Conservation (phyloP, 2,888 invertebrate species). For the Idaea aversata region DNA sequence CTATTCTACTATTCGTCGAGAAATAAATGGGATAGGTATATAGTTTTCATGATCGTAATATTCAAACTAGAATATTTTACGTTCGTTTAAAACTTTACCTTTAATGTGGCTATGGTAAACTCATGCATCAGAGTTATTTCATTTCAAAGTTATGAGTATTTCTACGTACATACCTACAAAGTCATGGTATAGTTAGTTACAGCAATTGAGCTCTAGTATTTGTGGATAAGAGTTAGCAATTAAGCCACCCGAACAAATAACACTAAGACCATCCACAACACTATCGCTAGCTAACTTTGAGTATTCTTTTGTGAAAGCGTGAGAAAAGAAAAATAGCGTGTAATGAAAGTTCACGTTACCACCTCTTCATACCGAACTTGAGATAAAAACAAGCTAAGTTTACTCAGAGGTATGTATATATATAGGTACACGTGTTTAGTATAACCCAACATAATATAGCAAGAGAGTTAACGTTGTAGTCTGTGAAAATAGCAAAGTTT, state of each 20-base stretch:
- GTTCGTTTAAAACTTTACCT: too few species aligned
- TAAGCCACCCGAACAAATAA: neutral
- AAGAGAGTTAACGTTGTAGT: neutral
- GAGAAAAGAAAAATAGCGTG: neutral
- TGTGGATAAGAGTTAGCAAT: neutral
- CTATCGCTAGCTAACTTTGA: neutral
- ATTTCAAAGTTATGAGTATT: too few species aligned
- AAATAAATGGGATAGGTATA: too few species aligned
- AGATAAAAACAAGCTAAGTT: constrained; percentile 1
- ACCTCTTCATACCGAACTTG: neutral
- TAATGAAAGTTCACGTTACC: neutral
- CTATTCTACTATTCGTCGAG: too few species aligned
- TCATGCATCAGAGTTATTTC: too few species aligned
- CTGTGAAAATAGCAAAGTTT: neutral
- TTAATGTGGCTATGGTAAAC: too few species aligned
- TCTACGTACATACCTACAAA: neutral
- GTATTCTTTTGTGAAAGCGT: constrained; percentile 1
- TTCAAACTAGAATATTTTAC: too few species aligned
- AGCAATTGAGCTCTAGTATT: neutral
- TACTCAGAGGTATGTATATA: neutral
- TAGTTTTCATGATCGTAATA: too few species aligned
- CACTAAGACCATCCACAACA: neutral
- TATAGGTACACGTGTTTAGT: neutral
- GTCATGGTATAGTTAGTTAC: neutral
- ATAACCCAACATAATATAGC: neutral